These are phyloP conservation scores for Phengaris alcon DNA, from an alignment of 2,888 invertebrate genomes.

Conservation along the genomic window DNA sequence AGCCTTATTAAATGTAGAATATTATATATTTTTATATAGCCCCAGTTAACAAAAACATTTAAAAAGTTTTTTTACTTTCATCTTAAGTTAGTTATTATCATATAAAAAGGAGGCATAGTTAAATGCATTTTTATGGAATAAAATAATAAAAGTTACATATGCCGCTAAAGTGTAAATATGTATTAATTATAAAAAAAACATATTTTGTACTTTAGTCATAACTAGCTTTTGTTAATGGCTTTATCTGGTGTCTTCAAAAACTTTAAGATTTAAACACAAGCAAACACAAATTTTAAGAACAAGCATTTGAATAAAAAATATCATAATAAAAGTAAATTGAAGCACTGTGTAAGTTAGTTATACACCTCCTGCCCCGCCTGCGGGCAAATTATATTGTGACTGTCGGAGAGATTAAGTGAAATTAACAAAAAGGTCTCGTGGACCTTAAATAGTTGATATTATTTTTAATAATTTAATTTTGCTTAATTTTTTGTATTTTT, in stretches of 20 bases:
- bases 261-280: background rate
- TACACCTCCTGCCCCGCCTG: background rate
- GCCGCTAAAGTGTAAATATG: background rate
- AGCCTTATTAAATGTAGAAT: no score
- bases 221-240: constrained; percentile 4
- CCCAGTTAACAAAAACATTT: no score
- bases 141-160: no score
- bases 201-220: background rate
- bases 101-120: no score
- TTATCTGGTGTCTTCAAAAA: background rate
- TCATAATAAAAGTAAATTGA: no score
- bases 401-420: background rate
- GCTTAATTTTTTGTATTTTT: background rate
- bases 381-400: background rate
- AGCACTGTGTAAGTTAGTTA: no score
- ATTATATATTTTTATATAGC: no score
- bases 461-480: background rate
- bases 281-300: no score
- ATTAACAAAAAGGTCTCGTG: background rate
- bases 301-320: background rate
- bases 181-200: background rate
- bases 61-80: no score
- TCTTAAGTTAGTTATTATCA: no score
- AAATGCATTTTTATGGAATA: no score
- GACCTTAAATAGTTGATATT: background rate